These are phyloP conservation scores for Enoplosus armatus DNA, from an alignment of 2,797 vertebrate species.

Conservation along the genomic window DNA sequence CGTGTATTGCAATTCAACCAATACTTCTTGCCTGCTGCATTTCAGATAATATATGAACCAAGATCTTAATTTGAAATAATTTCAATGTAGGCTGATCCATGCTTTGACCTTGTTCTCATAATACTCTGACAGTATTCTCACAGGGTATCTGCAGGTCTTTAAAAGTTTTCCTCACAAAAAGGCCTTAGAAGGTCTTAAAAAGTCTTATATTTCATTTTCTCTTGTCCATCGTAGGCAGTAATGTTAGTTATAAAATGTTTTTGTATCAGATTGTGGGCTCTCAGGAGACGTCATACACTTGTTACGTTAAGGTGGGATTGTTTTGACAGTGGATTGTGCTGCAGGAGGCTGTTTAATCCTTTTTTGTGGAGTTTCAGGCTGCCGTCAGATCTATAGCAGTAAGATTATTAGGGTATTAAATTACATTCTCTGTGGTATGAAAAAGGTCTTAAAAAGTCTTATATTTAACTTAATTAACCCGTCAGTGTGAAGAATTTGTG, in stretches of 20 bases:
- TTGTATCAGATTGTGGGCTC: background rate
- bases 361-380: background rate
- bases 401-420: no score
- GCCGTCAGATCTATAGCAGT: background rate
- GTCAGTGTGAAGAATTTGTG: no score
- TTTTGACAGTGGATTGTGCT: background rate
- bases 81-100: background rate
- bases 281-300: background rate
- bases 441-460: no score
- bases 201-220: background rate
- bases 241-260: background rate
- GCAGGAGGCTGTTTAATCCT: background rate
- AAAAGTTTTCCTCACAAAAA: background rate
- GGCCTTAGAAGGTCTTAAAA: no score
- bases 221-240: background rate
- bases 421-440: no score
- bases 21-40: no score
- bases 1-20: background rate
- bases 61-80: background rate
- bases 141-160: background rate
- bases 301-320: background rate
- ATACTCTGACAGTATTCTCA: background rate
- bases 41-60: background rate
- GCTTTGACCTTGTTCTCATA: background rate
- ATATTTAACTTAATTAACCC: no score